Conservation (phyloP, 1,140 invertebrate genomes). For the Drosophila parabipectinata region DNA sequence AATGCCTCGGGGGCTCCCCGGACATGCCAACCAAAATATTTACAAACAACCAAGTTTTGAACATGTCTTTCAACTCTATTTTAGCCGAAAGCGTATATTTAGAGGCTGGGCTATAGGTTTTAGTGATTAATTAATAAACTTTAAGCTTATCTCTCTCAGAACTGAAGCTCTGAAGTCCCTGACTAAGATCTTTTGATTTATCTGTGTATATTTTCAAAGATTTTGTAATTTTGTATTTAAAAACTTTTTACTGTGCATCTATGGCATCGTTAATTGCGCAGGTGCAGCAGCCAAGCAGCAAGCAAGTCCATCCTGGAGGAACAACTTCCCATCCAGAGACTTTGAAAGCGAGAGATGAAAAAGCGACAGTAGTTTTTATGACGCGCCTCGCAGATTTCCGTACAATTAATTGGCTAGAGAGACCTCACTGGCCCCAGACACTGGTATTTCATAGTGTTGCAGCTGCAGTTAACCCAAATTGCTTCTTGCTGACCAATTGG, state of each 20-base stretch:
- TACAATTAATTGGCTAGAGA: constrained; percentile 60
- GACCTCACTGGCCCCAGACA: constrained; percentile 12
- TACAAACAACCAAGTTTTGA: not conserved
- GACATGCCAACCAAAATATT: constrained; percentile 18
- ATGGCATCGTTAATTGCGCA: constrained; percentile 21
- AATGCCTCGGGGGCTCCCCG: constrained; percentile 42
- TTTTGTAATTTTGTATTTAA: not conserved
- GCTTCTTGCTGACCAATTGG: constrained; percentile 56
- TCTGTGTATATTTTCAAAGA: not conserved
- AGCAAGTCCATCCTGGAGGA: constrained; percentile 1
- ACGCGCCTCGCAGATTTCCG: constrained; percentile 57
- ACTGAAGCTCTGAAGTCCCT: not conserved
- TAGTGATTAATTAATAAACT: not conserved
- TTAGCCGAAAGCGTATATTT: not conserved
- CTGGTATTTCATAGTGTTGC: constrained; percentile 46
- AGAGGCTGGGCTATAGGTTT: not conserved
- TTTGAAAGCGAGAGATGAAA: constrained; percentile 42
- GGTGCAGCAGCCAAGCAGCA: constrained; percentile 17
- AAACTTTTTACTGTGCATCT: constrained; percentile 12
- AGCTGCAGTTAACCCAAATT: constrained; percentile 76
- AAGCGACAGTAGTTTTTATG: constrained; percentile 78
- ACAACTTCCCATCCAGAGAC: constrained; percentile 18
- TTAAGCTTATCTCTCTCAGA: not conserved
- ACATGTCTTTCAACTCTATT: not conserved
- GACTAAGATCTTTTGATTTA: not conserved